Percentiles rank a stretch among this genome's conserved stretches.
phyloP scores from a whole-genome alignment of 2,888 invertebrate species.

The Drosophila flavopinicola region DNA sequence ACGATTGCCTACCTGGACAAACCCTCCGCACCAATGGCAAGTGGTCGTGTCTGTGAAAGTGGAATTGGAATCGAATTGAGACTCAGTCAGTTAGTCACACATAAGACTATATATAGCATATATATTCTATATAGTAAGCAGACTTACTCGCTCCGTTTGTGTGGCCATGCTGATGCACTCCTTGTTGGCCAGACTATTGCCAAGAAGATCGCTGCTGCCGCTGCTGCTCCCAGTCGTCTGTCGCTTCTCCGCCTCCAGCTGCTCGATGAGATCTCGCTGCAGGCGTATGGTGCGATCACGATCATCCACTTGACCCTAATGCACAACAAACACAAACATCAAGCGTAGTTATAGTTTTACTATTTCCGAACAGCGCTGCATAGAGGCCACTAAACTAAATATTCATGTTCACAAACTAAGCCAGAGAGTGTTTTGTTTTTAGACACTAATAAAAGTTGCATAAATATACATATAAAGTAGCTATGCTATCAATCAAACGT shows the following conservation, averaged over 20 bases:
- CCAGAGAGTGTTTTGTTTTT: conserved; percentile 59
- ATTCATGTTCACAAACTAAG: conserved; percentile 61
- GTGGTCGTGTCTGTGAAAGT: conserved; percentile 83
- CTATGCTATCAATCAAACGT: conserved; percentile 42
- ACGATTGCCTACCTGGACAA: conserved; percentile 83
- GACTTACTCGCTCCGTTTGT: conserved; percentile 92
- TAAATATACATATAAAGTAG: conserved; percentile 14
- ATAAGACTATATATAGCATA: conserved; percentile 14
- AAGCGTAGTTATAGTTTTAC: conserved; percentile 43
- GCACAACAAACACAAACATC: conserved; percentile 5
- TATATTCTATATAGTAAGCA: neutral
- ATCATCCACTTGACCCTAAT: conserved; percentile 92
- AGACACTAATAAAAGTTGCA: conserved; percentile 48
- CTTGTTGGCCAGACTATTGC: conserved; percentile 65
- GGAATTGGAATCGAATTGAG: conserved; percentile 60
- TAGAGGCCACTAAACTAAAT: conserved; percentile 57
- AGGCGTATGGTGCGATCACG: conserved; percentile 92
- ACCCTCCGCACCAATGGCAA: conserved; percentile 84
- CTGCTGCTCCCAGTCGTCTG: conserved; percentile 26
- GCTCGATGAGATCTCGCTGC: conserved; percentile 91
- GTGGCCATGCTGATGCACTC: conserved; percentile 92
- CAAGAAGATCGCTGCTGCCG: conserved; percentile 16
- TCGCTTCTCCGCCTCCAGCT: conserved; percentile 84
- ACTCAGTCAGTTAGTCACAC: conserved; percentile 70
- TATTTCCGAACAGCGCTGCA: conserved; percentile 42